Percentiles rank a stretch among this genome's conserved stretches.
phyloP scores from a whole-genome alignment of 2,113 vertebrate species.

The Etheostoma spectabile region DNA sequence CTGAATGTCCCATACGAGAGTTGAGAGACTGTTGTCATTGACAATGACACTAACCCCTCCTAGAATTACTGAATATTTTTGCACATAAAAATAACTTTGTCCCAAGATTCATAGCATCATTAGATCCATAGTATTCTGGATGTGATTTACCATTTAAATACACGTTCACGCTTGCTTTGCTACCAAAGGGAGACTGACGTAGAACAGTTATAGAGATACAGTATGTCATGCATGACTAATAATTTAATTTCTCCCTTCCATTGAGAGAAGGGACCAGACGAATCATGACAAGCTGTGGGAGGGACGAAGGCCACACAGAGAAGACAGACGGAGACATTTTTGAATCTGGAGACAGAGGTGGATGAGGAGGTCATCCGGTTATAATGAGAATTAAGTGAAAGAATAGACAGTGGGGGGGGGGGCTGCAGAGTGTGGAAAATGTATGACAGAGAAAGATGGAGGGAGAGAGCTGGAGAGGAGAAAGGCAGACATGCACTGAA shows the following conservation, averaged over 20 bases:
- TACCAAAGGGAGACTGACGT: constrained; percentile 19
- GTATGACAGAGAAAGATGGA: constrained; percentile 2
- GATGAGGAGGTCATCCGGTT: constrained; percentile 44
- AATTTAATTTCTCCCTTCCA: constrained; percentile 52
- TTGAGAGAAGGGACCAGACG: constrained; percentile 38
- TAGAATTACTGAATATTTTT: constrained; percentile 1
- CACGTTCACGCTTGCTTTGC: constrained; percentile 23
- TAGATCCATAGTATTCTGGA: neutral
- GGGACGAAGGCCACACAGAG: constrained; percentile 10
- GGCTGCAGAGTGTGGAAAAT: constrained; percentile 22
- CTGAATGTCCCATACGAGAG: constrained; percentile 6
- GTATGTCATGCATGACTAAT: constrained; percentile 55
- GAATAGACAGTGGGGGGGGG: constrained; percentile 6
- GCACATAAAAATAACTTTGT: neutral
- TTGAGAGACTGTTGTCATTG: constrained; percentile 27
- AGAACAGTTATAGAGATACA: constrained; percentile 33
- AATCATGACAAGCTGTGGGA: constrained; percentile 49
- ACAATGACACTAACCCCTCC: constrained; percentile 18
- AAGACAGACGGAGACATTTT: constrained; percentile 16
- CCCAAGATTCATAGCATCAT: neutral
- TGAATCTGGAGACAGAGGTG: constrained; percentile 29
- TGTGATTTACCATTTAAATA: constrained; percentile 32
- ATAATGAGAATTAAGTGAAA: constrained; percentile 48
- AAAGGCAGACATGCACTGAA: constrained; percentile 34
- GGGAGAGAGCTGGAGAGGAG: constrained; percentile 11